Percentiles rank a stretch among this genome's conserved stretches.
phyloP scores from a whole-genome alignment of 1,140 invertebrate genomes.

The Solenopsis invicta region DNA sequence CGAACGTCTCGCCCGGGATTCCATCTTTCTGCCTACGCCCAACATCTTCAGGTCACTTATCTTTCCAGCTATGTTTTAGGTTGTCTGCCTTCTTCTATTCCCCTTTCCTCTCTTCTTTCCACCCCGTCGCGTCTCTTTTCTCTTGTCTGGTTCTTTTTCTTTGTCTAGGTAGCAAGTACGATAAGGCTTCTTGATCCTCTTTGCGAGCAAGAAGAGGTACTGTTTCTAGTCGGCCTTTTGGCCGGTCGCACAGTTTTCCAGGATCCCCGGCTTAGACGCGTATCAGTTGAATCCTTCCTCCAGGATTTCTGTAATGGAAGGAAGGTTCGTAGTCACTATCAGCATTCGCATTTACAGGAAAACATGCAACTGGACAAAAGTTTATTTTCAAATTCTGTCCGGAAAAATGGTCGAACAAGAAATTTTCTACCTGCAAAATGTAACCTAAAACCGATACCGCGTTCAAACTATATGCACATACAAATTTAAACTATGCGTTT shows the following conservation, averaged over 20 bases:
- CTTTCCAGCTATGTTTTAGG: background rate
- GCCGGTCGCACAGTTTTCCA: slow-evolving; percentile 54
- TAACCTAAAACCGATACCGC: slow-evolving; percentile 4
- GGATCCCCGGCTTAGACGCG: slow-evolving; percentile 41
- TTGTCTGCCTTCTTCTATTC: slow-evolving; percentile 44
- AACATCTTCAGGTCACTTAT: slow-evolving; percentile 56
- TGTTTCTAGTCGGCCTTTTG: slow-evolving; percentile 49
- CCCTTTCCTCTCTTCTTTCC: background rate
- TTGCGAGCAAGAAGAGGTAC: slow-evolving; percentile 54
- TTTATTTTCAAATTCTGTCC: slow-evolving; percentile 32
- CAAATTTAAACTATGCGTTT: slow-evolving; percentile 33
- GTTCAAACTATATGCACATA: background rate
- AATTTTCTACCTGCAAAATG: slow-evolving; percentile 38
- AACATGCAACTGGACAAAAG: slow-evolving; percentile 24
- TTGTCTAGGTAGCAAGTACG: slow-evolving; percentile 25
- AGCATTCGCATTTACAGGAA: background rate
- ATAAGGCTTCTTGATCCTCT: slow-evolving; percentile 58
- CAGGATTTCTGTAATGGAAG: slow-evolving; percentile 68
- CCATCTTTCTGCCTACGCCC: slow-evolving; percentile 36
- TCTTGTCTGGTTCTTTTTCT: slow-evolving; percentile 8
- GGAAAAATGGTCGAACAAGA: slow-evolving; percentile 13
- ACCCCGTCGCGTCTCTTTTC: background rate
- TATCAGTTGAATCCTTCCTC: slow-evolving; percentile 66
- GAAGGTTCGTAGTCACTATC: slow-evolving; percentile 50
- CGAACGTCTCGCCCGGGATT: slow-evolving; percentile 62